Base-by-base conservation (phyloP, 2,113 vertebrate genomes). In the Emydura subglobosa region DNA sequence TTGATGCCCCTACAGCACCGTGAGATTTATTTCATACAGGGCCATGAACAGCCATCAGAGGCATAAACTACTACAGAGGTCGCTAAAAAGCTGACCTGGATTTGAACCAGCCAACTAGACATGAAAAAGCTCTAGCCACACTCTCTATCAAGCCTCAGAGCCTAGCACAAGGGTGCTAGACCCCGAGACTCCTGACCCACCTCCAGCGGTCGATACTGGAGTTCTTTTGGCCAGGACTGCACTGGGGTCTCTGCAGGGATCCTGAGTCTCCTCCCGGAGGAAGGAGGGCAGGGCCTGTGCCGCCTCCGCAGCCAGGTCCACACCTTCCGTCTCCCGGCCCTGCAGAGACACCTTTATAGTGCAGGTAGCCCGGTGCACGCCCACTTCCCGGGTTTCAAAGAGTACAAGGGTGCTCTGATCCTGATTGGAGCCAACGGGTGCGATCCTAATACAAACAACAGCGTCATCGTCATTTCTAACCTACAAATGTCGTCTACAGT, bases 361-460 rank as follows among this genome's bases (percentile, higher is more conserved):
- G 39, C 39, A 39, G 39, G 39, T 39, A 39, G 39, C 39, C 39
- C 39, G 39, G 39, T 39, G 39, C 39, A 39, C 39, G 39, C 39
- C 39, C 39, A 39, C 39, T 39, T 39, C 39, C 39, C 39, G 39
- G 39, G 39, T 39, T 39, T 3, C 39, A 39, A 39, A 39, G 39
- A 78, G 5, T 10, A 76, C 39, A 11, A 76, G 16, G 51, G 83
- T 0, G 1, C 50, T 19, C 7, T 4, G 2, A 50, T 91, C 92
- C 47, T 86, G 21, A 11, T 80, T 72, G 11, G n/a, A 50, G 81
- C 13, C 0, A 0, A 4, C 2, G 3, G 55, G 29, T 39, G 4
- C 7, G 82, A 24, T 10, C 3, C 19, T 53, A 85, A 79, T 19
- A 21, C 16, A 81, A 91, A 79, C 14, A 84, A 21, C 10, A 10